Evolutionary conservation across 2,113 vertebrate genomes (phyloP).

Genomic region (Ammospiza caudacuta): DNA sequence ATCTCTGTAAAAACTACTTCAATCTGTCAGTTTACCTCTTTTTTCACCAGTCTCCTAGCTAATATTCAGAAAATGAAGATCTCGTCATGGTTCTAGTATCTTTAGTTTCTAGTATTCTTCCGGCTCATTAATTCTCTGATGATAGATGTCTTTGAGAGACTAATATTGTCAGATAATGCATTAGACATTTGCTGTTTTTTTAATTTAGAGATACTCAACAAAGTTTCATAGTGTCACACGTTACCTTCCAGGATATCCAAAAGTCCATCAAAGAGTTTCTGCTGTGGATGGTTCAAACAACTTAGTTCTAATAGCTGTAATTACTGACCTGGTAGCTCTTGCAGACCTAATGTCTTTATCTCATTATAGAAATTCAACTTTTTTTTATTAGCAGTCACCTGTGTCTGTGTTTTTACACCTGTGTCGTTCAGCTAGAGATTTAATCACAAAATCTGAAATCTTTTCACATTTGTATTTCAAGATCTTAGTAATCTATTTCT

Average conservation of each 20-base stretch:
- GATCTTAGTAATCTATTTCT: neutral
- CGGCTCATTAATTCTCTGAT: neutral
- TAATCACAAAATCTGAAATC: neutral
- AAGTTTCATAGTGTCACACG: fast-evolving
- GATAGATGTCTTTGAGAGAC: neutral
- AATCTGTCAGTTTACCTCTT: neutral
- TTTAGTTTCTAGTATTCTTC: neutral
- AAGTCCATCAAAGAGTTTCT: neutral
- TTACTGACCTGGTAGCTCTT: neutral
- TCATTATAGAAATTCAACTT: neutral
- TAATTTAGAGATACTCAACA: neutral
- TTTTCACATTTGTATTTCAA: neutral
- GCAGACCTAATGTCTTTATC: neutral
- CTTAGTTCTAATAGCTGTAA: neutral
- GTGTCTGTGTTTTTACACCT: neutral
- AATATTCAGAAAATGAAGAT: neutral
- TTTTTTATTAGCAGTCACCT: neutral
- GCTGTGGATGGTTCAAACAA: neutral
- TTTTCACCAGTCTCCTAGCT: neutral
- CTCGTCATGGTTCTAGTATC: neutral
- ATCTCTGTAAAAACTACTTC: neutral
- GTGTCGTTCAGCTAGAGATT: neutral
- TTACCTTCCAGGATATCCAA: neutral
- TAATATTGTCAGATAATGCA: neutral
- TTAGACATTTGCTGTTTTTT: neutral